phyloP scores from a whole-genome alignment of 2,888 invertebrate genomes.

The Macrophya annulata region DNA sequence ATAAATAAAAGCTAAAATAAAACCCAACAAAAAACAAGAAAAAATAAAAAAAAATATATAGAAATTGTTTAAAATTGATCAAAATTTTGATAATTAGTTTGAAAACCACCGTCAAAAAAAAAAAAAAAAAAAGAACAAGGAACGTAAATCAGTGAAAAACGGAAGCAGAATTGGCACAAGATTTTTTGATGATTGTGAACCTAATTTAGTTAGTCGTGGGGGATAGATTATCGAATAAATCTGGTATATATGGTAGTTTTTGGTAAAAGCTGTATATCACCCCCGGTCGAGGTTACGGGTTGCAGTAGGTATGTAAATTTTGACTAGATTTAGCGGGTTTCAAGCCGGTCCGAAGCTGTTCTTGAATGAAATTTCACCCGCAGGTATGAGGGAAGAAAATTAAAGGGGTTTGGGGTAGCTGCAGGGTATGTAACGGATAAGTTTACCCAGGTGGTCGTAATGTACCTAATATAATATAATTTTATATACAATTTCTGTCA shows the following conservation, averaged over 20 bases:
- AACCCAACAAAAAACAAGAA: background rate
- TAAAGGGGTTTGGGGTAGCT: background rate
- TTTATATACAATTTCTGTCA: background rate
- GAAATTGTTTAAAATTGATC: background rate
- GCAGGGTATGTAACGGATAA: constrained; percentile 17
- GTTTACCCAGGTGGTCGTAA: background rate
- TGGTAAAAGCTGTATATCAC: constrained; percentile 10
- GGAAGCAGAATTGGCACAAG: background rate
- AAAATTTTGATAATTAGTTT: background rate
- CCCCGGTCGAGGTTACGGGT: background rate
- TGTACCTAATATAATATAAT: background rate
- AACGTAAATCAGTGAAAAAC: background rate
- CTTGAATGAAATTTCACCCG: constrained; percentile 40
- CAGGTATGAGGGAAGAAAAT: background rate
- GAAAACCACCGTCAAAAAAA: background rate
- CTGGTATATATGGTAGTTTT: background rate
- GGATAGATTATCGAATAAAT: too few species aligned
- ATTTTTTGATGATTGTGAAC: background rate
- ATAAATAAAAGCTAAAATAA: too few species aligned
- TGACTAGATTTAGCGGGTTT: background rate
- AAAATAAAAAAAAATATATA: background rate
- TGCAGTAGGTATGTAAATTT: background rate
- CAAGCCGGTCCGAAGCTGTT: background rate
- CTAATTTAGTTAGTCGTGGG: too few species aligned
- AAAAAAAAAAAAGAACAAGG: background rate